Evolutionary conservation across 2,888 invertebrate genomes (phyloP).

Genomic region (Sminthurinus aureus): DNA sequence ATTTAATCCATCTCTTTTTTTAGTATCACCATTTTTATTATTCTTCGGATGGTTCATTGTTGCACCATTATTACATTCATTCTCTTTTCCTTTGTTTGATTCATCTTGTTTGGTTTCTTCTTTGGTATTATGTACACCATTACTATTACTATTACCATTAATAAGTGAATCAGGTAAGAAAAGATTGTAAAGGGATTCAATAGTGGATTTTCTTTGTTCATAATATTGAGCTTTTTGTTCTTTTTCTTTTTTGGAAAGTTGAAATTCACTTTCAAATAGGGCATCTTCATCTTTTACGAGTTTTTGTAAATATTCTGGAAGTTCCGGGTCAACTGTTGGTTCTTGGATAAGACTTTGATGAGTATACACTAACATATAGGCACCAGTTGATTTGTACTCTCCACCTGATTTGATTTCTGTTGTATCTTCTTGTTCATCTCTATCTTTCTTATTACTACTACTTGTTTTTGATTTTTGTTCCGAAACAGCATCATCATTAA

Average conservation of each 20-base stretch:
- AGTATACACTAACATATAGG: slow-evolving; percentile 72
- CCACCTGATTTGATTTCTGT: slow-evolving; percentile 30
- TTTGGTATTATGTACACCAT: background rate
- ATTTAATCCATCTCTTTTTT: background rate
- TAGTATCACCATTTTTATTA: background rate
- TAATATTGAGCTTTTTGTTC: slow-evolving; percentile 52
- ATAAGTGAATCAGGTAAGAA: background rate
- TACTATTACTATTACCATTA: background rate
- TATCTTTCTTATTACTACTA: slow-evolving; percentile 53
- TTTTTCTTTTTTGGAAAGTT: slow-evolving; percentile 61
- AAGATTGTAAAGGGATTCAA: slow-evolving; percentile 31
- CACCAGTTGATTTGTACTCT: slow-evolving; percentile 66
- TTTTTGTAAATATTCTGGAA: slow-evolving; percentile 60
- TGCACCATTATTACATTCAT: background rate
- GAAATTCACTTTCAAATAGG: slow-evolving; percentile 63
- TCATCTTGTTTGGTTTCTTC: background rate
- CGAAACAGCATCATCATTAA: slow-evolving; percentile 68
- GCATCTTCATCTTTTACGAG: slow-evolving; percentile 63
- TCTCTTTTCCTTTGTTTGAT: background rate
- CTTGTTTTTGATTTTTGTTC: slow-evolving; percentile 53
- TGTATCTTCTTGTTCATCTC: slow-evolving; percentile 23
- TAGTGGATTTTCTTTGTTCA: slow-evolving; percentile 15
- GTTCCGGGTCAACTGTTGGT: slow-evolving; percentile 54
- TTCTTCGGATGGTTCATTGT: background rate
- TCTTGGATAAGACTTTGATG: slow-evolving; percentile 54